A percentile compares a stretch with the other conserved stretches of the same genome.
Conservation (phyloP, 2,888 invertebrate species). For the Synanthedon andrenaeformis region DNA sequence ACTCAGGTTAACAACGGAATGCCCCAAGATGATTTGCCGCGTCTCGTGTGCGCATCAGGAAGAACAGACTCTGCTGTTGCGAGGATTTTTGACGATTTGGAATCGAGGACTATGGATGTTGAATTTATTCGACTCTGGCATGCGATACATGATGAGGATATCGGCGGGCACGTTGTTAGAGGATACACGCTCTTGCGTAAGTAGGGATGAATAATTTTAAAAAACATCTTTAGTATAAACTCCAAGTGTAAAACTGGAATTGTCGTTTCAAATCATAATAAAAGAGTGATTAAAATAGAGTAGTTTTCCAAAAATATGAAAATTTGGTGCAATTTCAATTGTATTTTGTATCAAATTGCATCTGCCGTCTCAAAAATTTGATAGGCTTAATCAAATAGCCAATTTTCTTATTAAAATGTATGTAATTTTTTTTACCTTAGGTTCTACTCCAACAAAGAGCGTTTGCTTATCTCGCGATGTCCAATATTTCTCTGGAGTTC, state of each 20-base stretch:
- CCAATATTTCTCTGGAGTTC: constrained; percentile 72
- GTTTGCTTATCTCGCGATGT: constrained; percentile 57
- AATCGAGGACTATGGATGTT: constrained; percentile 70
- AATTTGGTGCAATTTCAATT: too few species aligned
- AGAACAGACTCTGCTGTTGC: constrained; percentile 83
- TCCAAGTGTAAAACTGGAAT: too few species aligned
- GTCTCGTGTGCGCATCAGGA: constrained; percentile 81
- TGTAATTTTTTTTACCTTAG: constrained; percentile 13
- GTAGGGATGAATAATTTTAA: not conserved
- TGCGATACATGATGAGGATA: constrained; percentile 68
- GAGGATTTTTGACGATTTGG: constrained; percentile 73
- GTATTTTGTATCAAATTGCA: too few species aligned
- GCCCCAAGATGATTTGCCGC: constrained; percentile 76
- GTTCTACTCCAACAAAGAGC: constrained; percentile 42
- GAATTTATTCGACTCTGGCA: constrained; percentile 74
- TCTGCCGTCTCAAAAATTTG: too few species aligned
- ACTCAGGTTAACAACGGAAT: constrained; percentile 68
- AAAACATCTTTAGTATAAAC: too few species aligned
- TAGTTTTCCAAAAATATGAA: too few species aligned
- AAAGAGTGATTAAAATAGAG: too few species aligned
- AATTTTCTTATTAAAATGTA: too few species aligned
- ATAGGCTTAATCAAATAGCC: too few species aligned
- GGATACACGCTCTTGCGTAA: constrained; percentile 75
- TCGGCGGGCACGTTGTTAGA: constrained; percentile 77
- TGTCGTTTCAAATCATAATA: too few species aligned